Evolutionary conservation across 2,888 invertebrate species (phyloP).

Genomic region (Himalopsyche japonica): DNA sequence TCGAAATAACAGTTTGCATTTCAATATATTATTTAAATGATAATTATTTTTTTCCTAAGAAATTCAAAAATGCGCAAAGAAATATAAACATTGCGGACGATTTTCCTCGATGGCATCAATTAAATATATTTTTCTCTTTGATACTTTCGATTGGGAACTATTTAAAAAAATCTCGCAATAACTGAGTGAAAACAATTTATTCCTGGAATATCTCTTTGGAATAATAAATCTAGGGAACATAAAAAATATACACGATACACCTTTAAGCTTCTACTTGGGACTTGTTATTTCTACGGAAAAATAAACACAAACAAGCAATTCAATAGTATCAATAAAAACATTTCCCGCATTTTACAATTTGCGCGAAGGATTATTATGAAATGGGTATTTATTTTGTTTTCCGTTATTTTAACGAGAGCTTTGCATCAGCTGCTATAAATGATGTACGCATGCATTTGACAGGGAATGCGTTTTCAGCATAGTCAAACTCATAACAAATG

Average conservation of each 20-base stretch:
- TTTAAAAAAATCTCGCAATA: background rate
- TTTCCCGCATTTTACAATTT: background rate
- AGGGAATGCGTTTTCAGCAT: background rate
- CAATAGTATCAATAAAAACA: background rate
- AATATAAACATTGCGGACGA: no score
- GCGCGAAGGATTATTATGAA: background rate
- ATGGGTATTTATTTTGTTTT: background rate
- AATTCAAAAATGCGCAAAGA: no score
- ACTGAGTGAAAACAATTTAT: no score
- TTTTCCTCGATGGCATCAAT: no score
- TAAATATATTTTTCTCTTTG: no score
- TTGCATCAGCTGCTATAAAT: background rate
- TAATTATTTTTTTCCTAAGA: no score
- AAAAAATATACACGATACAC: background rate
- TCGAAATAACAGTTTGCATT: no score
- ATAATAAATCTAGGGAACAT: background rate
- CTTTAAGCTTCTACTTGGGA: background rate
- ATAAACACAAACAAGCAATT: background rate
- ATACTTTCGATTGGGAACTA: background rate
- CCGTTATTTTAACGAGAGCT: background rate
- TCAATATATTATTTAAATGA: no score
- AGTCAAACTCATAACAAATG: background rate
- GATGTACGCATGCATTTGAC: conserved; percentile 4
- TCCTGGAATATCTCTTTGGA: background rate
- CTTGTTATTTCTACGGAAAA: background rate